phyloP scores from a whole-genome alignment of 1,140 invertebrate genomes.

The Drosophila aff. region DNA sequence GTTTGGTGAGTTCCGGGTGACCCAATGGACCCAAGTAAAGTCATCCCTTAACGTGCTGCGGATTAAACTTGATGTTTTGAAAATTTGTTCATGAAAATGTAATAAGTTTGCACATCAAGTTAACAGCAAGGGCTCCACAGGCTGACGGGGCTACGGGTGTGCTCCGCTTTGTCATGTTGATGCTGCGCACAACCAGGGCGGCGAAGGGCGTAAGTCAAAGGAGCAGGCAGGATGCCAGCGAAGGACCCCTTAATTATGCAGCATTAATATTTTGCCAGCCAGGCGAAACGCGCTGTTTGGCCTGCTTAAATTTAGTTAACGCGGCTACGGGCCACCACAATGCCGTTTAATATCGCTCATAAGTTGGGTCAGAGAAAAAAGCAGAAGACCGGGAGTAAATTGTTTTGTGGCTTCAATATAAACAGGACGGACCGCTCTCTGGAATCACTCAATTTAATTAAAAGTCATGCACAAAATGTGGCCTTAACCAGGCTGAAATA shows the following conservation, averaged over 20 bases:
- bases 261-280: conserved; percentile 73
- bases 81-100: conserved; percentile 50
- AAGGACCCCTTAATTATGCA: conserved; percentile 62
- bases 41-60: conserved; percentile 38
- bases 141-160: neutral
- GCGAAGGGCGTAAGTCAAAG: conserved; percentile 26
- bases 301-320: conserved; percentile 67
- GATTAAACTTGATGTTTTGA: conserved; percentile 38
- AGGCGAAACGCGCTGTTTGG: conserved; percentile 56
- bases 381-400: conserved; percentile 16
- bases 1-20: neutral
- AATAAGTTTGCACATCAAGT: conserved; percentile 47
- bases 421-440: conserved; percentile 22
- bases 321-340: conserved; percentile 44
- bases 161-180: conserved; percentile 44
- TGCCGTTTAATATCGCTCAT: conserved; percentile 59
- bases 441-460: conserved; percentile 71
- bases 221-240: conserved; percentile 19
- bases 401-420: conserved; percentile 56
- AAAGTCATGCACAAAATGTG: conserved; percentile 42
- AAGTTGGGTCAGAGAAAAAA: conserved; percentile 8
- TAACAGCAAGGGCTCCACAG: conserved; percentile 10
- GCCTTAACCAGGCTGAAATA: conserved; percentile 10
- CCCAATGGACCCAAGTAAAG: conserved; percentile 16
- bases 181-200: neutral